A percentile compares a stretch with the other conserved stretches of the same genome.
phyloP scores from a whole-genome alignment of 2,888 invertebrate genomes.

The Caenorhabditis becei region DNA sequence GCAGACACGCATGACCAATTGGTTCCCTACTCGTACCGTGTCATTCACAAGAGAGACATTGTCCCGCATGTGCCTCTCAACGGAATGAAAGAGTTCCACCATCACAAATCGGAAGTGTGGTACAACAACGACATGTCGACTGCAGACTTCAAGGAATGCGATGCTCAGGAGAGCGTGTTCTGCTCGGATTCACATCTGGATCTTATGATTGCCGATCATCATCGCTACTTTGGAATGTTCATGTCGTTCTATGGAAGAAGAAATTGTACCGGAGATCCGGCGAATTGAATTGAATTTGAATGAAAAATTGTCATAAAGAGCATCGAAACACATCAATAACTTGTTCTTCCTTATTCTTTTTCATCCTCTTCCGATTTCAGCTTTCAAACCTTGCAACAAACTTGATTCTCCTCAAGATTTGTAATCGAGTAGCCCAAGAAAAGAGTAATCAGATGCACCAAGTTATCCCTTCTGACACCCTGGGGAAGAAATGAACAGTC shows the following conservation, averaged over 20 bases:
- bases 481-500: too few species aligned
- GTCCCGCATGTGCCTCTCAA: slow-evolving; percentile 70
- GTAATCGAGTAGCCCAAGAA: too few species aligned
- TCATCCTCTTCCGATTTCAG: too few species aligned
- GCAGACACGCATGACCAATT: slow-evolving; percentile 66
- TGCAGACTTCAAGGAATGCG: slow-evolving; percentile 61
- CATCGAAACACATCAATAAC: too few species aligned
- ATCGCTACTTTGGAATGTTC: slow-evolving; percentile 57
- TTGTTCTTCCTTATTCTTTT: not conserved
- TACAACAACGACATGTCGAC: slow-evolving; percentile 74
- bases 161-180: slow-evolving; percentile 60
- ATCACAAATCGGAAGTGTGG: slow-evolving; percentile 71
- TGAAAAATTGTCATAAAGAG: too few species aligned
- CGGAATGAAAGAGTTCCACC: slow-evolving; percentile 65
- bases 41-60: slow-evolving; percentile 68
- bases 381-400: too few species aligned
- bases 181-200: slow-evolving; percentile 63
- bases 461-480: too few species aligned
- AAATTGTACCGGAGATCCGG: slow-evolving; percentile 57
- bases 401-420: too few species aligned
- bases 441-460: too few species aligned
- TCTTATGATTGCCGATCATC: slow-evolving; percentile 46
- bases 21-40: slow-evolving; percentile 67
- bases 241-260: slow-evolving; percentile 50
- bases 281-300: slow-evolving; percentile 32